Evolutionary conservation across 1,140 invertebrate genomes (phyloP).

Genomic region (Danaus melanippus): DNA sequence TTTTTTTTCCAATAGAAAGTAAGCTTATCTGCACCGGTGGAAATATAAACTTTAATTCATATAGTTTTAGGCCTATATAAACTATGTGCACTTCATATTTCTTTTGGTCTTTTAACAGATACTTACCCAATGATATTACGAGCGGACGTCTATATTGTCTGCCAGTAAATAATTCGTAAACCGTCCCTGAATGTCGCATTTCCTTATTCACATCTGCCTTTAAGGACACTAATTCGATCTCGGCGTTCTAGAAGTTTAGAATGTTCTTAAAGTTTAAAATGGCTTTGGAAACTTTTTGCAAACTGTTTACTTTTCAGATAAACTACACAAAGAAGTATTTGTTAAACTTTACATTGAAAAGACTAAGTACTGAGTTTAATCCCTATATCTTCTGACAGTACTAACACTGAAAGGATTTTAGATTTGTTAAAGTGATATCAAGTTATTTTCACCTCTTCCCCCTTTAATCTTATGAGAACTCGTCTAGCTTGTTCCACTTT

Average conservation of each 20-base stretch:
- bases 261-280: too few relatives aligned
- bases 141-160: slow-evolving; percentile 74
- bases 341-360: background rate
- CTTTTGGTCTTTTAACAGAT: too few relatives aligned
- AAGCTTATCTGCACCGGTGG: too few relatives aligned
- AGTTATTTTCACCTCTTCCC: slow-evolving; percentile 36
- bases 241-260: slow-evolving; percentile 36
- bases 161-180: slow-evolving; percentile 72
- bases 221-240: slow-evolving; percentile 72
- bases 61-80: background rate
- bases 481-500: slow-evolving; percentile 55
- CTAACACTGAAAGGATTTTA: slow-evolving; percentile 7
- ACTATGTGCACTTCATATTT: too few relatives aligned
- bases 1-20: too few relatives aligned
- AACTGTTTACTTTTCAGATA: background rate
- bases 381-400: background rate
- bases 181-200: slow-evolving; percentile 59
- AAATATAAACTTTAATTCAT: background rate
- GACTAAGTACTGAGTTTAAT: background rate
- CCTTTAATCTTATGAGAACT: slow-evolving; percentile 49
- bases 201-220: slow-evolving; percentile 72
- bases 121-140: slow-evolving; percentile 38
- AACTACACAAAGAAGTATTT: background rate
- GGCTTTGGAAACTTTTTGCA: too few relatives aligned
- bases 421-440: background rate